A percentile compares a stretch with the other conserved stretches of the same genome.
Evolutionary conservation across 2,113 vertebrate genomes (phyloP).

Genomic region (Proteles cristata): DNA sequence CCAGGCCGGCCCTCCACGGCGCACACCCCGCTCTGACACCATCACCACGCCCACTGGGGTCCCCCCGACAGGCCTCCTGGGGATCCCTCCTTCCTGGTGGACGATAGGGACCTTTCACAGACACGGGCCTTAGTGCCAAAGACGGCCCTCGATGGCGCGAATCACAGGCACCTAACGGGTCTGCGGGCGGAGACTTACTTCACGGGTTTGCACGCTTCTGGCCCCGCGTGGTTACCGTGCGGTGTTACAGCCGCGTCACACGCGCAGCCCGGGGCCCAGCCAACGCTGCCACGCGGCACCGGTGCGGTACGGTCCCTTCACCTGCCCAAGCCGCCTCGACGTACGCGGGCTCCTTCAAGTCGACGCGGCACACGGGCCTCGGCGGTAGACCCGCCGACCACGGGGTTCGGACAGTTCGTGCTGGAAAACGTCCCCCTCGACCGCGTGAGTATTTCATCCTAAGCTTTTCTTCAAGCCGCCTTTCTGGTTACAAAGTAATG

Average conservation of each 20-base stretch:
- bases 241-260: no score
- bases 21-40: not conserved
- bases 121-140: not conserved
- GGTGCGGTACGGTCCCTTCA: no score
- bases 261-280: no score
- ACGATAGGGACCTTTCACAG: not conserved
- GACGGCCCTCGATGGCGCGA: accelerated
- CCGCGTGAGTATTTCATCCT: not conserved
- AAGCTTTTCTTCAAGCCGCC: not conserved
- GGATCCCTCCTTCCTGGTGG: not conserved
- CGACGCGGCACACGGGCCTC: not conserved
- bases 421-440: not conserved
- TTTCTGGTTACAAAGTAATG: not conserved
- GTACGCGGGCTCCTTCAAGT: not conserved
- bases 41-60: no score
- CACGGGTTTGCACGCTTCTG: no score
- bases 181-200: not conserved
- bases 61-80: no score
- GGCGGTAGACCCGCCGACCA: not conserved
- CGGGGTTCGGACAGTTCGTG: not conserved
- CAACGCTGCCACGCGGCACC: no score
- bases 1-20: not conserved
- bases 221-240: no score
- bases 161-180: not conserved
- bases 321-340: no score